Conservation (phyloP, 2,113 vertebrate genomes). For the Tiliqua scincoides region DNA sequence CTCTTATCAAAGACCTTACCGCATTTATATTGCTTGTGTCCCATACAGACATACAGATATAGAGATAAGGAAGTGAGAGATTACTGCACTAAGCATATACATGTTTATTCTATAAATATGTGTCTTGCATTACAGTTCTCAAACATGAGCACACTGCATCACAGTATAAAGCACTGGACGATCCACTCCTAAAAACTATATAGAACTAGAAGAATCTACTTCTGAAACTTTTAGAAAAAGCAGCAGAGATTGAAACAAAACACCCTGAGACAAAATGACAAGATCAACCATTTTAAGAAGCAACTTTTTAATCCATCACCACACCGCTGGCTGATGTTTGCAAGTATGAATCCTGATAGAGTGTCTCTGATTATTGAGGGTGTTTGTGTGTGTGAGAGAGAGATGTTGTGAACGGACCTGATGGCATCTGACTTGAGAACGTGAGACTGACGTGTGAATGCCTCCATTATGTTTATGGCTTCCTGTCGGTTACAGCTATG, state of each 20-base stretch:
- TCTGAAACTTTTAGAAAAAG: not conserved
- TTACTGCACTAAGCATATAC: not conserved
- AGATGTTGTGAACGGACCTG: too few species aligned
- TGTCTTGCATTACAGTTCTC: not conserved
- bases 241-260: not conserved
- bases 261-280: not conserved
- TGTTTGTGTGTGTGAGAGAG: not conserved
- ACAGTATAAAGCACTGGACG: not conserved
- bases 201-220: too few species aligned
- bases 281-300: not conserved
- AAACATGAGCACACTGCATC: not conserved
- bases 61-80: not conserved
- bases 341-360: not conserved
- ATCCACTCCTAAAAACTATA: not conserved
- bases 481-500: rapidly evolving
- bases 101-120: not conserved
- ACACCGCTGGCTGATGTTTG: not conserved
- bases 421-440: not conserved
- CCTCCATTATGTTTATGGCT: not conserved
- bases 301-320: not conserved
- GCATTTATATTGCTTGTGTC: not conserved
- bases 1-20: constrained; percentile 8
- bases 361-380: not conserved
- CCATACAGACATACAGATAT: not conserved
- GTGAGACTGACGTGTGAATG: not conserved